Evolutionary conservation across 2,797 vertebrate species (phyloP).

Genomic region (Odontamblyopus lacepedii): DNA sequence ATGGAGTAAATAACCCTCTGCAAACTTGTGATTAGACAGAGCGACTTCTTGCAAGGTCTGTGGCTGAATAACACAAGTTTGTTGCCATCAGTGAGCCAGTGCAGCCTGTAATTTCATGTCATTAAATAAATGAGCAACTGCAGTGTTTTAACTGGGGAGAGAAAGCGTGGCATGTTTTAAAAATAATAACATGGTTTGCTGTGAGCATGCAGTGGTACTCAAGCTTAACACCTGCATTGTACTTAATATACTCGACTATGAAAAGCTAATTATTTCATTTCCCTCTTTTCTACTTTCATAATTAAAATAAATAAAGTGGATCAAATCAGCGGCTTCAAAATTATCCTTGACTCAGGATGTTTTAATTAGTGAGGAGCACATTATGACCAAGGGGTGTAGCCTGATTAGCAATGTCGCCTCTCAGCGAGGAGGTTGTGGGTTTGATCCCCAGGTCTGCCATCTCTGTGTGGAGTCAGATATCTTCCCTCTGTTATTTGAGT

Average conservation of each 20-base stretch:
- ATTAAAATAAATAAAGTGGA: slow-evolving; percentile 3
- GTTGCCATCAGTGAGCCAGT: slow-evolving; percentile 41
- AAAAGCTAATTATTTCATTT: slow-evolving; percentile 8
- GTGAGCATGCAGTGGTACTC: slow-evolving; percentile 11
- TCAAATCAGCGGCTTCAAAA: neutral
- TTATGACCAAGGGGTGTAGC: neutral
- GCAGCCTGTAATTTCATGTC: slow-evolving; percentile 45
- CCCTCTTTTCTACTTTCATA: slow-evolving; percentile 7
- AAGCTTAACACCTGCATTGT: slow-evolving; percentile 21
- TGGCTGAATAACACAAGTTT: slow-evolving; percentile 55
- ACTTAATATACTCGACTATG: slow-evolving; percentile 11
- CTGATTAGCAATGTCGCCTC: neutral
- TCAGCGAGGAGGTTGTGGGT: neutral
- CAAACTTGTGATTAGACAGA: slow-evolving; percentile 42
- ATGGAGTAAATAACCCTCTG: slow-evolving; percentile 17
- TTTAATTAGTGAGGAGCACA: neutral
- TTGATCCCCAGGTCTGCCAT: neutral
- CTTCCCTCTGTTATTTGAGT: neutral
- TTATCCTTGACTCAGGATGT: neutral
- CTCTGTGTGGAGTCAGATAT: neutral
- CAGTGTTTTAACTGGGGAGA: slow-evolving; percentile 33
- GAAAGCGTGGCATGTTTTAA: slow-evolving; percentile 32
- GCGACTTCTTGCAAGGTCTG: slow-evolving; percentile 41
- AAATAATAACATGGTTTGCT: slow-evolving; percentile 28
- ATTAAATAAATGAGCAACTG: slow-evolving; percentile 63